Base-by-base conservation (phyloP, 92 coral and sea anemone genomes). In the Epizoanthus rinbou region DNA sequence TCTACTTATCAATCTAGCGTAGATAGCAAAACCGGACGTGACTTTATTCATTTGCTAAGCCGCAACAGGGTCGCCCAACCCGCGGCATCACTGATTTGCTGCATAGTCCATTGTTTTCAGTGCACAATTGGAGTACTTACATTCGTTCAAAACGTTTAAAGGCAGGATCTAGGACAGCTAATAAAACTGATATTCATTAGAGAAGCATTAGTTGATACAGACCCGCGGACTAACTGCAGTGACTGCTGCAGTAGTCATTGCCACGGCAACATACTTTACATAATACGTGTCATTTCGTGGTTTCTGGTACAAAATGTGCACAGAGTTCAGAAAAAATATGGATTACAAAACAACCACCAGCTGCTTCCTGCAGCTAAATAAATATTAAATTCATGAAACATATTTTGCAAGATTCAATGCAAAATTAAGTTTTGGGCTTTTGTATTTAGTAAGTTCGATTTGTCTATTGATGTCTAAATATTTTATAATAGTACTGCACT, bases 391-490 rank as follows among this genome's bases (percentile, higher is more conserved):
- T 18, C 24, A 60, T 43, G n/a, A 17, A 50, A 33, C 37, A 9
- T n/a, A 13, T 24, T 39, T 58, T 31, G 53, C 14, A 50, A 50
- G 15, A 62, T 60, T 60, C 3, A 43, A 24, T 59, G 35, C 17
- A 0, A 78, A 78, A 60, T 60, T 69, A 62, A 59, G 80, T 57
- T 75, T 75, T 54, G 43, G 41, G 8, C 13, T 18, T 73, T 33
- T 76, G 57, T 60, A 59, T 60, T 59, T 70, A 62, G 41, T 78
- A 41, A 50, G 54, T 37, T 62, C n/a, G 43, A 69, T 68, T 78
- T 78, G 37, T 58, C 68, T n/a, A n/a, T n/a, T n/a, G 31, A 28
- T 28, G 31, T 28, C 31, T 69, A 41, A 22, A 22, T 78, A 60
- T 62, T 78, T 17, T 39, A n/a, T 39, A 62, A 74, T 24, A 58